These are phyloP conservation scores for Heliconius melpomene DNA, from an alignment of 1,140 invertebrate genomes.

Conservation along the genomic window DNA sequence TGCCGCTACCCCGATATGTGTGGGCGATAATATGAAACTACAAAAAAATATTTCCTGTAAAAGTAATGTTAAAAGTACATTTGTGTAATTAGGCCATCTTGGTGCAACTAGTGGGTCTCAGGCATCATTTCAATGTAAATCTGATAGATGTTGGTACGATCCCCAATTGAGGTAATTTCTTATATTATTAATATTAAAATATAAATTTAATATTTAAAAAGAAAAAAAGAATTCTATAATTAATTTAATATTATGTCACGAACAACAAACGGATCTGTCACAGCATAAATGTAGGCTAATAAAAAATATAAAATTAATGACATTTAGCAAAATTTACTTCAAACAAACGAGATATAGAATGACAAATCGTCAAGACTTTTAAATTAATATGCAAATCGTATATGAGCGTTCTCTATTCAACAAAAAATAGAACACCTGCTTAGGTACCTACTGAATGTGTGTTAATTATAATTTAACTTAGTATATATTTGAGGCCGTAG, in stretches of 20 bases:
- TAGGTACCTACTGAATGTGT: background rate
- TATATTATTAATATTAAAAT: background rate
- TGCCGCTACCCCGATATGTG: too few relatives aligned
- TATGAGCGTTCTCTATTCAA: background rate
- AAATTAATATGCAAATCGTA: background rate
- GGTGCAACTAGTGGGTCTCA: too few relatives aligned
- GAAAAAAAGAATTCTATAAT: background rate
- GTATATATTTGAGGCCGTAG: too few relatives aligned
- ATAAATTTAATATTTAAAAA: background rate
- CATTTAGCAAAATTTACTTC: slow-evolving; percentile 1
- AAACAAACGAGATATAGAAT: slow-evolving; percentile 1
- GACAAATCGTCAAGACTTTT: background rate
- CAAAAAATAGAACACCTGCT: background rate
- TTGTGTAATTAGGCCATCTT: too few relatives aligned
- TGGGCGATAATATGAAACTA: too few relatives aligned
- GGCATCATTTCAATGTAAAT: too few relatives aligned
- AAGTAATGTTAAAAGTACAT: too few relatives aligned
- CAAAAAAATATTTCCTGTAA: too few relatives aligned
- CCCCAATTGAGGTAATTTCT: too few relatives aligned
- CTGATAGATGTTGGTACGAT: too few relatives aligned
- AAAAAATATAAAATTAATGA: slow-evolving; percentile 30
- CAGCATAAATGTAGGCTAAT: slow-evolving; percentile 24
- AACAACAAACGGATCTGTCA: slow-evolving; percentile 41
- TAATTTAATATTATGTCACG: slow-evolving; percentile 22
- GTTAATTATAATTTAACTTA: background rate